Evolutionary conservation across 37 sponge, comb jelly and placozoan species (phyloP), one percentile per base, ranked within the genome.

Genomic region (Crambe crambe): DNA sequence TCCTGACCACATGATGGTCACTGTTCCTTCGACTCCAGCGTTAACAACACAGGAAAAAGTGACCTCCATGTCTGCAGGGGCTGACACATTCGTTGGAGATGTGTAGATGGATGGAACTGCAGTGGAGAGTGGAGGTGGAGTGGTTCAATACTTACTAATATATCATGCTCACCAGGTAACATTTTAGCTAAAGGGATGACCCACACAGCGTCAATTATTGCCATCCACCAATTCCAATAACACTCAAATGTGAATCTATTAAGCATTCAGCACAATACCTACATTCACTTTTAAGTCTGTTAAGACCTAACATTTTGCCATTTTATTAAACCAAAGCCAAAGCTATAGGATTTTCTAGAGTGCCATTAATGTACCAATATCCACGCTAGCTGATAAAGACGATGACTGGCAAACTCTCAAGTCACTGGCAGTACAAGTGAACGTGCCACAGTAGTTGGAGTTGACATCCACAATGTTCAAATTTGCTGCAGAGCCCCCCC

Each of bases 41-140:
- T 32, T 47, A 9, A 78, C 54, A 0, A 61, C 37, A 54, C 86
- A 85, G 37, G 63, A 62, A 25, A 85, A 72, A 27, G 17, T 78
- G 56, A 38, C 67, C 2, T 67, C 65, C 5, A n/a, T 37, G 9
- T 26, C 60, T 75, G 44, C 5, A 27, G 38, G 64, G 2, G 47
- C 59, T 70, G 54, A 32, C 3, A 42, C 3, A 78, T 34, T 38
- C 5, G 40, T 47, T 66, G 78, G 67, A 66, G 27, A 23, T 6
- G 61, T 36, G 10, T 41, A 2, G 2, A 66, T 78, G 32, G 38
- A 1, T 18, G 67, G 67, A 44, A 43, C 78, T 78, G 54, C 29
- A 37, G 62, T 39, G 26, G 42, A 42, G 12, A 42, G 31, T 61
- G 63, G n/a, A n/a, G n/a, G n/a, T n/a, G n/a, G n/a, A n/a, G n/a